A percentile compares a stretch with the other conserved stretches of the same genome.
Evolutionary conservation across 1,140 invertebrate genomes (phyloP).

Genomic region (Tetragonula clypearis): DNA sequence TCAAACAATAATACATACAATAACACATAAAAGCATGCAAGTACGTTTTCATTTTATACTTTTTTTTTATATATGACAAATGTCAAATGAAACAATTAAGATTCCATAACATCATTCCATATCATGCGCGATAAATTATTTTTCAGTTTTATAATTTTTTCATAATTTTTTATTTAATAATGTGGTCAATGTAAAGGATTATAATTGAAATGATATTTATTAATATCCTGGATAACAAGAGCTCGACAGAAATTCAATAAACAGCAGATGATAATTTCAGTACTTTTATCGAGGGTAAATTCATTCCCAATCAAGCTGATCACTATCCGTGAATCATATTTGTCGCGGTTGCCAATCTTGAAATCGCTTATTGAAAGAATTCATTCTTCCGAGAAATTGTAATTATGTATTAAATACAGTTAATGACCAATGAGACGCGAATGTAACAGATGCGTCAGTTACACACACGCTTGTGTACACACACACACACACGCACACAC

Average conservation of each 20-base stretch:
- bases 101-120: not conserved
- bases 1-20: no score
- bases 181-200: not conserved
- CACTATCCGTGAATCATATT: not conserved
- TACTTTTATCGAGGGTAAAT: not conserved
- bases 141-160: not conserved
- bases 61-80: not conserved
- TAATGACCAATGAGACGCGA: not conserved
- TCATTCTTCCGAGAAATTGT: not conserved
- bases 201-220: not conserved
- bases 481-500: conserved; percentile 1
- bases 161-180: no score
- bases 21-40: no score
- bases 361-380: not conserved
- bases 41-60: no score
- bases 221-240: not conserved
- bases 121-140: not conserved
- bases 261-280: not conserved
- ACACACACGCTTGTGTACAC: conserved; percentile 20
- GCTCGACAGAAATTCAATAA: not conserved
- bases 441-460: not conserved
- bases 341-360: not conserved
- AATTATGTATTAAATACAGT: not conserved
- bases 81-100: not conserved
- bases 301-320: not conserved